Percentiles rank a stretch among this genome's conserved stretches.
phyloP scores from a whole-genome alignment of 1,140 invertebrate genomes.

The Drosophila chauvacae region DNA sequence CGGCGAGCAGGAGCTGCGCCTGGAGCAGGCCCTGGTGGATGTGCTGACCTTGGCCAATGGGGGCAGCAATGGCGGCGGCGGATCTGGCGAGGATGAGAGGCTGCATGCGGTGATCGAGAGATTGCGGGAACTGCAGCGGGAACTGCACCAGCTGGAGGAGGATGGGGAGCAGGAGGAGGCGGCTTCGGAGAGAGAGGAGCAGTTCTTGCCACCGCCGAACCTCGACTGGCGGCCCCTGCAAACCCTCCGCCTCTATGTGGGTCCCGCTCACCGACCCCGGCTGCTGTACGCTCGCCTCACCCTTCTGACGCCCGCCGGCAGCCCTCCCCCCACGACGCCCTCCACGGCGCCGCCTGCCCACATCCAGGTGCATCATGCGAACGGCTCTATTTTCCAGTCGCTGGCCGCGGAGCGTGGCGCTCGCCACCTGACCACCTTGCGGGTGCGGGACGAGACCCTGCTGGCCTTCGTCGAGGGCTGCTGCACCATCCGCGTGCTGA shows the following conservation, averaged over 20 bases:
- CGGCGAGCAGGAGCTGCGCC: background rate
- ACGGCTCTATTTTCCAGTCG: constrained; percentile 72
- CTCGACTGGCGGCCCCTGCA: constrained; percentile 29
- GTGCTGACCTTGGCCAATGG: constrained; percentile 60
- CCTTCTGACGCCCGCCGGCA: background rate
- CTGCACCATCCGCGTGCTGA: constrained; percentile 59
- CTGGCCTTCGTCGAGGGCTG: constrained; percentile 75
- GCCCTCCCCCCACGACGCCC: constrained; percentile 32
- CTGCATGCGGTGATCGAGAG: constrained; percentile 64
- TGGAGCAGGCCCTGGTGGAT: constrained; percentile 56
- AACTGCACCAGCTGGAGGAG: constrained; percentile 12
- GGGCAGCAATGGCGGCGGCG: background rate
- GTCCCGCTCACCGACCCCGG: constrained; percentile 8
- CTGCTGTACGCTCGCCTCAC: constrained; percentile 63
- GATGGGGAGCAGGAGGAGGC: background rate
- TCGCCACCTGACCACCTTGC: constrained; percentile 54
- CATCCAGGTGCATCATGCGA: constrained; percentile 62
- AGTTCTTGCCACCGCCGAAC: background rate
- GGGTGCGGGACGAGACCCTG: constrained; percentile 70
- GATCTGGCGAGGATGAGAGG: constrained; percentile 16
- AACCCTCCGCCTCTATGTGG: constrained; percentile 58
- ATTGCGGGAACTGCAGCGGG: constrained; percentile 48
- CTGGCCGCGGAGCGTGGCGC: constrained; percentile 55
- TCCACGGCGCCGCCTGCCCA: constrained; percentile 51
- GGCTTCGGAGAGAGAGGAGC: background rate